phyloP scores from a whole-genome alignment of 2,797 vertebrate species.

The Rhinogobio ventralis region DNA sequence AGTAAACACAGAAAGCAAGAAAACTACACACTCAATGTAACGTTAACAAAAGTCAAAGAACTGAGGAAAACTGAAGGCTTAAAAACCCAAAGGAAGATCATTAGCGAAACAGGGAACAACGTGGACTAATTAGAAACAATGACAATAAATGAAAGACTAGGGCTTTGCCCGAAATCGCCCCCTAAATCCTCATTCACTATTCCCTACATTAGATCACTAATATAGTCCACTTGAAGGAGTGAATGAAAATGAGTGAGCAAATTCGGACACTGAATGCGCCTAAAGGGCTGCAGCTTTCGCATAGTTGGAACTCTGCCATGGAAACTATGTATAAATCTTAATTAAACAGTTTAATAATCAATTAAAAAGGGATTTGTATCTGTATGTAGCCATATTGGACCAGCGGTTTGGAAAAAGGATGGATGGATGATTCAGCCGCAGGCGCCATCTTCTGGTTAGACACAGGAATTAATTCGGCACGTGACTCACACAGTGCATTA shows the following conservation, averaged over 20 bases:
- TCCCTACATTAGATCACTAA: too few species aligned
- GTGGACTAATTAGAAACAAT: neutral
- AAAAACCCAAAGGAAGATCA: neutral
- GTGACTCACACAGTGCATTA: too few species aligned
- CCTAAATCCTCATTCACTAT: too few species aligned
- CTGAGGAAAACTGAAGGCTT: neutral
- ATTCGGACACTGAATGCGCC: neutral
- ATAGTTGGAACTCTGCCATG: neutral
- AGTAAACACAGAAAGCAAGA: neutral
- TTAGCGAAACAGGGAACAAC: neutral
- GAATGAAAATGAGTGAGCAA: neutral
- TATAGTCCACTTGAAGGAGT: too few species aligned
- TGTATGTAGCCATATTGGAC: neutral
- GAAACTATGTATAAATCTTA: neutral
- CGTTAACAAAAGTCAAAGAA: neutral
- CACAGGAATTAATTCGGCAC: too few species aligned
- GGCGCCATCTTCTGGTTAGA: too few species aligned
- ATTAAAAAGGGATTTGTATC: neutral
- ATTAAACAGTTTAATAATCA: neutral
- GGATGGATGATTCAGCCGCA: too few species aligned
- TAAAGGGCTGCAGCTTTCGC: too few species aligned
- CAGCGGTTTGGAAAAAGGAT: neutral
- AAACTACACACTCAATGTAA: neutral
- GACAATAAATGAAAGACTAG: too few species aligned
- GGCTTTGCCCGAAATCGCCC: too few species aligned